Percentiles rank a stretch among this genome's conserved stretches.
phyloP scores from a whole-genome alignment of 92 coral and sea anemone genomes.

The Desmophyllum pertusum region DNA sequence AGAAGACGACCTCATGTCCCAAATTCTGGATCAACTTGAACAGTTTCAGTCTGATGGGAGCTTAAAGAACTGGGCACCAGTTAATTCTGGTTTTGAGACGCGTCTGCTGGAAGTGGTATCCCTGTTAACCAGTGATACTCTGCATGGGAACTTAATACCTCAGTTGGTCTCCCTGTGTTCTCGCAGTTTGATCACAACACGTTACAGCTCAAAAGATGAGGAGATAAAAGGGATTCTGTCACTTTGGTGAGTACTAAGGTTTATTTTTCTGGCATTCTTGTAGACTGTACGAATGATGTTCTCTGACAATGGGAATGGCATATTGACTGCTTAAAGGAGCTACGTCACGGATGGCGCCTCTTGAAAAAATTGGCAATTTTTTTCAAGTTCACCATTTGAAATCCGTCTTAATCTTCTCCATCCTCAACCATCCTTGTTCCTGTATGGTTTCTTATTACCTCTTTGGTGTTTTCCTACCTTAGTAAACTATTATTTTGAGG shows the following conservation, averaged over 20 bases:
- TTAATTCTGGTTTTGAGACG: conserved; percentile 69
- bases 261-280: not conserved
- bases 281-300: too few species aligned
- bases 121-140: conserved; percentile 2
- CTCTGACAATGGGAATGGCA: too few species aligned
- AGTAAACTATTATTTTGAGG: too few species aligned
- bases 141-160: conserved; percentile 44
- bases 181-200: conserved; percentile 21
- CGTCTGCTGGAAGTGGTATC: conserved; percentile 59
- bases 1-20: conserved; percentile 52
- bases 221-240: conserved; percentile 15
- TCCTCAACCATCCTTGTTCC: too few species aligned
- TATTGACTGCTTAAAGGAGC: too few species aligned
- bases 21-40: conserved; percentile 43
- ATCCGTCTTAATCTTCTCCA: too few species aligned
- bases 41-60: conserved; percentile 8
- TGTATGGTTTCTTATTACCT: too few species aligned
- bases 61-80: conserved; percentile 54
- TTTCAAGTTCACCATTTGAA: too few species aligned
- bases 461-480: too few species aligned
- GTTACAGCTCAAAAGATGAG: not conserved
- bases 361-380: too few species aligned
- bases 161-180: conserved; percentile 45
- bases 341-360: too few species aligned
- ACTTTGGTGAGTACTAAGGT: conserved; percentile 14